These are phyloP conservation scores for Prolemur simus DNA, from an alignment of 2,113 vertebrate genomes.

Conservation along the genomic window DNA sequence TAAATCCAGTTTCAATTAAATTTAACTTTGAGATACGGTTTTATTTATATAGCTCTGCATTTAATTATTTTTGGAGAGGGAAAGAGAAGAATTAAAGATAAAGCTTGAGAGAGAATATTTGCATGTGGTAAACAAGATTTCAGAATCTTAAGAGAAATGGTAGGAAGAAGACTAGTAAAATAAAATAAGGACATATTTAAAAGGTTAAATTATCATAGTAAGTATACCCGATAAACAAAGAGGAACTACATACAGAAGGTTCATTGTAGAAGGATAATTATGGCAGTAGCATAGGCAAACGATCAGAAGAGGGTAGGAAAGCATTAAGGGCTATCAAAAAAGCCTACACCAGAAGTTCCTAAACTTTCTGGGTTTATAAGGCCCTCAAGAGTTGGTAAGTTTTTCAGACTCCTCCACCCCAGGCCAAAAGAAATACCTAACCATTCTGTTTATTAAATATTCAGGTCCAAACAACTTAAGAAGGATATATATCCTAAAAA, in stretches of 20 bases:
- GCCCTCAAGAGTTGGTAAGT: not conserved
- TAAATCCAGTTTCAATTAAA: constrained; percentile 50
- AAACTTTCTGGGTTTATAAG: constrained; percentile 12
- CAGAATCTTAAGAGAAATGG: not conserved
- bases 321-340: not conserved
- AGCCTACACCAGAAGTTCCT: not conserved
- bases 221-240: not conserved
- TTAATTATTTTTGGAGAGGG: constrained; percentile 39
- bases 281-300: not conserved
- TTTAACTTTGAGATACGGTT: constrained; percentile 6
- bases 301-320: not conserved
- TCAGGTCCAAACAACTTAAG: constrained; percentile 30
- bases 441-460: not conserved
- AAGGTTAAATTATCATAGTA: constrained; percentile 15
- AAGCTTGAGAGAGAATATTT: not conserved
- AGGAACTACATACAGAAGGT: not conserved
- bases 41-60: constrained; percentile 34
- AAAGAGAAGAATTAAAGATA: not conserved
- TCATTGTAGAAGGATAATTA: constrained; percentile 4
- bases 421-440: not conserved
- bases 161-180: constrained; percentile 1
- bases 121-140: constrained; percentile 10
- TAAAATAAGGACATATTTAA: not conserved
- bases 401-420: not conserved
- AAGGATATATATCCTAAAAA: not conserved